Percentiles rank a stretch among this genome's conserved stretches.
Conservation (phyloP, 2,888 invertebrate species). For the Trichopoda pennipes region DNA sequence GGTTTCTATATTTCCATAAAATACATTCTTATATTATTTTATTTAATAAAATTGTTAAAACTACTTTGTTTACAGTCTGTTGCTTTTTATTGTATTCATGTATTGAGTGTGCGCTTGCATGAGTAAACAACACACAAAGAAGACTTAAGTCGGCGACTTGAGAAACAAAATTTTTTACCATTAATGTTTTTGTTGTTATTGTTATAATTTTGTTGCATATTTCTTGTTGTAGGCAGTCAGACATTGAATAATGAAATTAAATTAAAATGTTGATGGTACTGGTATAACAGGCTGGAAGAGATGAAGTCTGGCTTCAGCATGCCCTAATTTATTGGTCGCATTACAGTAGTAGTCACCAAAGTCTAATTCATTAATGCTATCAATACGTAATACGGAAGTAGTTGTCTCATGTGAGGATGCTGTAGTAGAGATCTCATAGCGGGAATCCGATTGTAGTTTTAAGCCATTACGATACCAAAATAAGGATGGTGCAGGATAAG, state of each 20-base stretch:
- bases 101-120: neutral
- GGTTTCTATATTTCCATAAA: too few relatives aligned
- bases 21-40: too few relatives aligned
- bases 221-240: conserved; percentile 60
- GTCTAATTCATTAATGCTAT: conserved; percentile 75
- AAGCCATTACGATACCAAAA: conserved; percentile 78
- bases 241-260: conserved; percentile 61
- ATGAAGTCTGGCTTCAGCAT: conserved; percentile 78
- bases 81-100: neutral
- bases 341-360: conserved; percentile 80
- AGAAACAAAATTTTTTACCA: conserved; percentile 38
- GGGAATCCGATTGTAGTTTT: conserved; percentile 75
- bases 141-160: conserved; percentile 56
- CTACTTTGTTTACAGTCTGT: conserved; percentile 25
- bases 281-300: conserved; percentile 78
- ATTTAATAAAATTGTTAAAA: neutral
- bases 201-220: conserved; percentile 39
- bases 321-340: conserved; percentile 80
- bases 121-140: conserved; percentile 43
- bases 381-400: conserved; percentile 78
- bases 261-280: conserved; percentile 72
- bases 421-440: conserved; percentile 77
- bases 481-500: conserved; percentile 79
- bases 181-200: conserved; percentile 32
- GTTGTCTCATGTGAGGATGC: conserved; percentile 79